Evolutionary conservation across 2,888 invertebrate species (phyloP), one percentile per base, ranked within the genome.

Genomic region (Chrysina gloriosa): DNA sequence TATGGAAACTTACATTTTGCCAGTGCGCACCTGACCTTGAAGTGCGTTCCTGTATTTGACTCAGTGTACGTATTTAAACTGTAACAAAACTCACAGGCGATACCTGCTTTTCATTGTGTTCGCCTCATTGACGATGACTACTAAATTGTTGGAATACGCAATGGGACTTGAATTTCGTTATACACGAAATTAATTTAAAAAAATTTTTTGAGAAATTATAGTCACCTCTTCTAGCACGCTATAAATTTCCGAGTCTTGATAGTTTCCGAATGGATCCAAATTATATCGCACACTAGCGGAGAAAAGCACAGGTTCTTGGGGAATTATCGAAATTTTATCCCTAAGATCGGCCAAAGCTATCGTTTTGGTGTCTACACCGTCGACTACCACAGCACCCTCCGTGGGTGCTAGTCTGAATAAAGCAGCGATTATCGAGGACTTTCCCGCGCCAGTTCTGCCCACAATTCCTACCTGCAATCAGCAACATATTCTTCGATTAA

Each of bases 201-300:
- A n/a, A n/a, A n/a, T n/a, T n/a, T n/a, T n/a, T n/a, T n/a, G n/a
- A n/a, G n/a, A n/a, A n/a, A n/a, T n/a, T n/a, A n/a, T n/a, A n/a
- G n/a, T n/a, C 79, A 90, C 89, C 77, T 89, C 88, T 80, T 90
- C 89, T 5, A 92, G 82, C 3, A 89, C 88, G 70, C 82, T 83
- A 91, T 92, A 92, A 3, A 92, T 80, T 31, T 86, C 82, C 0
- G 86, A 85, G 73, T 92, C 92, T 2, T 86, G 84, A 42, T 71
- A 73, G 42, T 89, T 78, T 79, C 82, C 75, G 72, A 89, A 89
- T 0, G 89, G 89, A 79, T 90, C 89, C 58, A 90, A 79, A 79
- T 90, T 90, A 61, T 84, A 84, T 16, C 89, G 79, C 58, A 90
- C 77, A 0, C 88, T 86, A 21, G 87, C 88, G 9, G 86, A 85